Percentiles rank a stretch among this genome's conserved stretches.
Conservation (phyloP, 2,113 vertebrate genomes). For the Triplophysa dalaica region DNA sequence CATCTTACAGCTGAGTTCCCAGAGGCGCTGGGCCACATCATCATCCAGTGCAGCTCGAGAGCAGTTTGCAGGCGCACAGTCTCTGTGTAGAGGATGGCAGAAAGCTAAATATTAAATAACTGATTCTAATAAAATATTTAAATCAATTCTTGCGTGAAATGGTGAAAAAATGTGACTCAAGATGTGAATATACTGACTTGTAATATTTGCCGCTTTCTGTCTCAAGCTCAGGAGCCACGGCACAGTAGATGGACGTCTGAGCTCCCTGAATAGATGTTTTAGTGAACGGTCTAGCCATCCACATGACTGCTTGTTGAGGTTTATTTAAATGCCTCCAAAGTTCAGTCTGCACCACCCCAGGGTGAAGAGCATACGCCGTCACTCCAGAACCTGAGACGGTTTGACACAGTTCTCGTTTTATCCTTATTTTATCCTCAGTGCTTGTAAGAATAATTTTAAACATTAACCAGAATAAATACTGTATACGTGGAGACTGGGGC, state of each 20-base stretch:
- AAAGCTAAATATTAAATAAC: neutral
- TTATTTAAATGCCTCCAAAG: conserved; percentile 69
- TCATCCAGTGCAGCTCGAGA: conserved; percentile 66
- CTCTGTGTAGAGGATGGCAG: conserved; percentile 60
- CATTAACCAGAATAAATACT: too few species aligned
- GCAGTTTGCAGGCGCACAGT: conserved; percentile 71
- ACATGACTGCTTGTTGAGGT: conserved; percentile 59
- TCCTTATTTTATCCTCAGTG: too few species aligned
- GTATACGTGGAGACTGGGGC: too few species aligned
- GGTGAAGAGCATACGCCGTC: conserved; percentile 73
- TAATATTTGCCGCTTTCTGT: conserved; percentile 73
- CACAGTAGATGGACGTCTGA: conserved; percentile 78
- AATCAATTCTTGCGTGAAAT: neutral
- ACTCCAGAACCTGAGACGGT: conserved; percentile 68
- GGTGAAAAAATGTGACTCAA: neutral
- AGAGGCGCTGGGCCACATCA: conserved; percentile 67
- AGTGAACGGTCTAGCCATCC: conserved; percentile 66
- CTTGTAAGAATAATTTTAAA: too few species aligned
- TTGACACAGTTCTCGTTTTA: neutral
- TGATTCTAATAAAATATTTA: neutral
- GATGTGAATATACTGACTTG: conserved; percentile 57
- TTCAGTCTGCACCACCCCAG: conserved; percentile 75
- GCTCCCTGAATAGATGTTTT: conserved; percentile 74
- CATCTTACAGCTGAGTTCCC: conserved; percentile 74
- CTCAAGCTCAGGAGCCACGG: conserved; percentile 71